Evolutionary conservation across 2,888 invertebrate species (phyloP), one percentile per base, ranked within the genome.

Genomic region (Leptopilina drosophilae): DNA sequence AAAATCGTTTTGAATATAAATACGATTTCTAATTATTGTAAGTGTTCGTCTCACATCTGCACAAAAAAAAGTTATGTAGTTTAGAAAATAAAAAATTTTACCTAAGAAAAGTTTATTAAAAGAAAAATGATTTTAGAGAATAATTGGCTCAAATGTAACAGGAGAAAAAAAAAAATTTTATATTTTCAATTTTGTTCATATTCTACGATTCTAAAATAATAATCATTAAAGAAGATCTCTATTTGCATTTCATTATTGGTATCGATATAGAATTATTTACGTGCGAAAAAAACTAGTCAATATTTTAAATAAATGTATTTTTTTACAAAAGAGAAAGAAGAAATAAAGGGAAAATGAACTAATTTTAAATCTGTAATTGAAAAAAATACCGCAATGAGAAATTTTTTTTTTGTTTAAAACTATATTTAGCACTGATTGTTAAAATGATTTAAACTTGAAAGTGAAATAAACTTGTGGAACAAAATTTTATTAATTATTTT

Each of bases 231-330:
- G 5, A 64, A 14, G 69, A 53, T 77, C 77, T 79, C 78, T 73
- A 77, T 81, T 49, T 80, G 83, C 78, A 79, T 80, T 87, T 84
- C 86, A 83, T 33, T 49, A 49, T 85, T 85, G 81, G 81, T 81
- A 80, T 82, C 76, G 62, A 67, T 49, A 49, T 49, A 49, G 49
- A 64, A 77, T 80, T 69, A 77, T 73, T 73, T 33, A 79, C 75
- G 78, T 81, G 78, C 73, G 78, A 75, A 9, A 12, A 82, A 79
- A 77, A 88, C 90, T 90, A 90, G 90, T 90, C 90, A 90, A 86
- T 90, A 89, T 84, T 88, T 88, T 89, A 89, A 33, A 87, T 87
- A 84, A 89, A 88, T 90, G 88, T 90, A 89, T 89, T 88, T 90
- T 90, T 89, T 90, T 89, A 90, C 80, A 81, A 82, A 75, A 78